Evolutionary conservation across 2,888 invertebrate genomes (phyloP), one percentile per base, ranked within the genome.

Genomic region (Eupithecia vulgata): DNA sequence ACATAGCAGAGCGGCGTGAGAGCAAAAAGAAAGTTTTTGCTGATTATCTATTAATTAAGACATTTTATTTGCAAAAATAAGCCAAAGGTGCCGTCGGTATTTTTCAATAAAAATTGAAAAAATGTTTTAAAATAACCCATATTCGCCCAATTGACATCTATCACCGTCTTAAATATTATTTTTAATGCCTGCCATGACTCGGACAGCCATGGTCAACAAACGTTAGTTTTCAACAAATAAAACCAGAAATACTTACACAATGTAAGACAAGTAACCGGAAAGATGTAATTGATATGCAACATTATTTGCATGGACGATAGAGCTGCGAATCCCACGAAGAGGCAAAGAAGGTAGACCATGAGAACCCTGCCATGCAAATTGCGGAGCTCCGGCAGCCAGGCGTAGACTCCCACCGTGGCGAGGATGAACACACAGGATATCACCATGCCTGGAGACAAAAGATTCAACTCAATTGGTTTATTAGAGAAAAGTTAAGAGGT

Each of bases 281-380:
- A 71, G 37, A 89, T 89, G 34, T 84, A 79, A 4, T 87, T 72
- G 0, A 79, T 35, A 10, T 82, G 61, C 5, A 92, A 81, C 64
- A 91, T 78, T 13, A 92, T 88, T 82, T 95, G 95, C 83, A 95
- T 94, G 25, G 93, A 86, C 6, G 95, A 95, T 70, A 97, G 85
- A 72, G 95, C 91, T 1, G 94, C 81, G 85, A 97, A 97, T 1
- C 95, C 96, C 0, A 95, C 87, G 77, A 96, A 92, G 40, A 97
- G 91, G 34, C 96, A 95, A n/a, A 95, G 85, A 1, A 97, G 95
- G 84, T 97, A 97, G 70, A 96, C 96, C 94, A 97, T 96, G 68
- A 97, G 90, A 0, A 96, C 96, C 83, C 96, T 95, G 12, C 97
- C 97, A 79, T 97, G 97, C 6, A 97, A 94, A 85, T 97, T 97